Percentiles rank a stretch among this genome's conserved stretches.
phyloP scores from a whole-genome alignment of 2,113 vertebrate species.

The Andinoacara biseriatus region DNA sequence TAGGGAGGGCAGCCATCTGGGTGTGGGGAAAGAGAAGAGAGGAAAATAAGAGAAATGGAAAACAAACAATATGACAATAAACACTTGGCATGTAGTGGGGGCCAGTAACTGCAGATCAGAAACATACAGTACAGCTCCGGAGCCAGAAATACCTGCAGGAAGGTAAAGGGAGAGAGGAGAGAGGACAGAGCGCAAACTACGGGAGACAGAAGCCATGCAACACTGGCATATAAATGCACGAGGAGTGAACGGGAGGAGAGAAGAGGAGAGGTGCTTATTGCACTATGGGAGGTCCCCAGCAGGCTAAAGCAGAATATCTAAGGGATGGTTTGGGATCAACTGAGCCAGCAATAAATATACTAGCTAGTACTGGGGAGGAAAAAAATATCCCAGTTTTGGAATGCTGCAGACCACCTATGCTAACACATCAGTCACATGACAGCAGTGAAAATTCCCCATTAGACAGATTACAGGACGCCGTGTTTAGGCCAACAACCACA shows the following conservation, averaged over 20 bases:
- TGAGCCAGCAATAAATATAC: neutral
- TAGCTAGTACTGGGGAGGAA: neutral
- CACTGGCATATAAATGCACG: neutral
- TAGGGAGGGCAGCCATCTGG: neutral
- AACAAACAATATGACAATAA: conserved; percentile 4
- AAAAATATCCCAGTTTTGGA: neutral
- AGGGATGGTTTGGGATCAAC: neutral
- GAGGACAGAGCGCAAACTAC: neutral
- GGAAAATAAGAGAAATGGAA: neutral
- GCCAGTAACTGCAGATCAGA: neutral
- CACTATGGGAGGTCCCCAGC: neutral
- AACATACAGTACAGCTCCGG: neutral
- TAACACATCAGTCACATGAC: neutral
- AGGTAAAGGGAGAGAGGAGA: neutral
- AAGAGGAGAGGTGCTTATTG: neutral
- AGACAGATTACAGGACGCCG: neutral
- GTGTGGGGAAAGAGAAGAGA: neutral
- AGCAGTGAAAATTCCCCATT: neutral
- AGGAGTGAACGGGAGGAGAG: neutral
- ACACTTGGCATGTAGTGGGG: neutral
- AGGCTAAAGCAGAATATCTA: neutral
- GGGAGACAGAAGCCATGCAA: neutral
- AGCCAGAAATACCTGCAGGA: neutral
- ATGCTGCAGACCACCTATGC: neutral
- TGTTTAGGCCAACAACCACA: neutral